Evolutionary conservation across 1,140 invertebrate species (phyloP).

Genomic region (Trigoniulus corallinus): DNA sequence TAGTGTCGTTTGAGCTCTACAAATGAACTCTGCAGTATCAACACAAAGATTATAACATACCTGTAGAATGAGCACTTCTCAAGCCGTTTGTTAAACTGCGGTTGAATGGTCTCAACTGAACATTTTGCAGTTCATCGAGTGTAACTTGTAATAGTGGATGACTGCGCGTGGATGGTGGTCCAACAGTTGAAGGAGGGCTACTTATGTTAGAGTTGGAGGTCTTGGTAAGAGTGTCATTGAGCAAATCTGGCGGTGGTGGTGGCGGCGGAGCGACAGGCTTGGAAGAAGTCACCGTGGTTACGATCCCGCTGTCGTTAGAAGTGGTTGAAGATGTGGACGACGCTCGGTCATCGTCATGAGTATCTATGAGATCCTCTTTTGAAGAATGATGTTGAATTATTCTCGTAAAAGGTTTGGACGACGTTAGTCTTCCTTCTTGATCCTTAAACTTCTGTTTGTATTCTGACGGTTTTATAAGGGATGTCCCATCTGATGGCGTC

Average conservation of each 20-base stretch:
- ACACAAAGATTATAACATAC: too few species aligned
- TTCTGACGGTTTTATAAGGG: slow-evolving; percentile 79
- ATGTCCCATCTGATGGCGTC: slow-evolving; percentile 40
- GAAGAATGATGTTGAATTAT: background rate
- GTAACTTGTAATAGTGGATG: slow-evolving; percentile 66
- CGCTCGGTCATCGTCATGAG: background rate
- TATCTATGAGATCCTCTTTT: background rate
- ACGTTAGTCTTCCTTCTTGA: background rate
- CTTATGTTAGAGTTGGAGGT: slow-evolving; percentile 10
- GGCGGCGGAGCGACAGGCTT: slow-evolving; percentile 31
- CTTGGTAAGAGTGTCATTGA: background rate
- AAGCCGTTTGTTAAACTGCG: too few species aligned
- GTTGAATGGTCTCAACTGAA: slow-evolving; percentile 54
- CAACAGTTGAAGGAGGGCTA: slow-evolving; percentile 29
- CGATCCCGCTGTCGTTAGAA: slow-evolving; percentile 1
- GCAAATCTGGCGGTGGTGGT: slow-evolving; percentile 26
- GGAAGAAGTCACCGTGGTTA: slow-evolving; percentile 1
- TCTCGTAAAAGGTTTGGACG: background rate
- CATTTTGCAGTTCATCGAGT: slow-evolving; percentile 65
- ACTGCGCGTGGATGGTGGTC: slow-evolving; percentile 21
- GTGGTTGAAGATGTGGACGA: background rate
- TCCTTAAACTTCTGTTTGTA: slow-evolving; percentile 58
- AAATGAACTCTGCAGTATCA: too few species aligned
- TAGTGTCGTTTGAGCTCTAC: too few species aligned
- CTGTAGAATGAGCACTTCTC: too few species aligned